Conservation (phyloP, 2,888 invertebrate species). For the Leptogaster cylindrica region DNA sequence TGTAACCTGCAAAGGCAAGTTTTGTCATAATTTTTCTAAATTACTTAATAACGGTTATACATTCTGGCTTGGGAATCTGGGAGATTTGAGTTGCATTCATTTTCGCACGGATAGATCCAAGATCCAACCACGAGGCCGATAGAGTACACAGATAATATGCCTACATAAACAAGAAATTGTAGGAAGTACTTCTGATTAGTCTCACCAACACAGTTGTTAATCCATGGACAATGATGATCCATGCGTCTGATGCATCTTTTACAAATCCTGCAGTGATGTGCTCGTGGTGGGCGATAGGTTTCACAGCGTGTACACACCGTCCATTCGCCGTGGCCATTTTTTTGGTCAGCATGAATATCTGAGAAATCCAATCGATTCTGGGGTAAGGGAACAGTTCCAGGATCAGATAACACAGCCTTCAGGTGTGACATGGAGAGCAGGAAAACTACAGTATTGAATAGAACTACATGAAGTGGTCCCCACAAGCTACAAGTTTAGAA, state of each 20-base stretch:
- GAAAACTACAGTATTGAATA: conserved; percentile 80
- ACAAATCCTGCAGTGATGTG: conserved; percentile 88
- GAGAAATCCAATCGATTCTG: conserved; percentile 78
- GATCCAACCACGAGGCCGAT: conserved; percentile 73
- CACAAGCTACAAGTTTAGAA: conserved; percentile 68
- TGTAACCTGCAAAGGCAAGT: conserved; percentile 70
- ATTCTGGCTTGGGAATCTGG: conserved; percentile 75
- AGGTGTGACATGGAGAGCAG: conserved; percentile 77
- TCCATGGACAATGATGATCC: conserved; percentile 82
- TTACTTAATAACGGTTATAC: conserved; percentile 63
- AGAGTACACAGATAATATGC: conserved; percentile 70
- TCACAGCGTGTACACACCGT: conserved; percentile 82
- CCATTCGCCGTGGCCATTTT: conserved; percentile 70
- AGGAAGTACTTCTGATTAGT: conserved; percentile 91
- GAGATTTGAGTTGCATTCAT: conserved; percentile 70
- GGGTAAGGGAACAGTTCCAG: conserved; percentile 83
- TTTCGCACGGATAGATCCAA: conserved; percentile 74
- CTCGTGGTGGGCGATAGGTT: conserved; percentile 81
- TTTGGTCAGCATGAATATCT: conserved; percentile 72
- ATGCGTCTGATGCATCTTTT: conserved; percentile 73
- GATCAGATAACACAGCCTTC: conserved; percentile 88
- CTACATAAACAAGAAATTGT: conserved; percentile 84
- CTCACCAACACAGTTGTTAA: conserved; percentile 93
- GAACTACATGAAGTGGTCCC: conserved; percentile 79
- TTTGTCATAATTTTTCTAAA: background rate